Conservation (phyloP, 2,797 vertebrate genomes). For the Microctenopoma stevenorrisi region DNA sequence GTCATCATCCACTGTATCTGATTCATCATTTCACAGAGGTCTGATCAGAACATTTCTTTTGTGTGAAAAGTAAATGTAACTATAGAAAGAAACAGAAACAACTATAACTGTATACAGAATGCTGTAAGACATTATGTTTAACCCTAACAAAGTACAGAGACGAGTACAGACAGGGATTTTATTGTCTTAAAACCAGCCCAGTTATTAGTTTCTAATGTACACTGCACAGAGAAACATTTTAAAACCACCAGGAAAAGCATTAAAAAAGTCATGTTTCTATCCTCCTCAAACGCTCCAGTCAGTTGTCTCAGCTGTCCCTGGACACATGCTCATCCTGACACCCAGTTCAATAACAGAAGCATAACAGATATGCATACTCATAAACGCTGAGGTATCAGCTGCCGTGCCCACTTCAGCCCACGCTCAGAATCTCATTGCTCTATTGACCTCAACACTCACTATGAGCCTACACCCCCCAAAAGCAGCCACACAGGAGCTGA, state of each 20-base stretch:
- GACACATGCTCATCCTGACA: conserved; percentile 29
- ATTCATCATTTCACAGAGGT: background rate
- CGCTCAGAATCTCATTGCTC: conserved; percentile 62
- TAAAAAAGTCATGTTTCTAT: background rate
- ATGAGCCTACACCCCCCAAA: conserved; percentile 32
- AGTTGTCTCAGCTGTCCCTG: background rate
- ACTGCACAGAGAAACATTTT: too few relatives aligned
- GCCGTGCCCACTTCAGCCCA: conserved; percentile 22
- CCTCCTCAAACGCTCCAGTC: background rate
- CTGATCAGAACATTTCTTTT: background rate
- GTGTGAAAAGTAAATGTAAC: too few relatives aligned
- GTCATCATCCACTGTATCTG: background rate
- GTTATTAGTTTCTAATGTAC: too few relatives aligned
- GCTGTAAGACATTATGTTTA: too few relatives aligned
- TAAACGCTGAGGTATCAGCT: conserved; percentile 3
- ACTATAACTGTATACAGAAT: too few relatives aligned
- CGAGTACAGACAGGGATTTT: too few relatives aligned
- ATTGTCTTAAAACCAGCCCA: too few relatives aligned
- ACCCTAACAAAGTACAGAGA: too few relatives aligned
- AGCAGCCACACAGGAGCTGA: conserved; percentile 4
- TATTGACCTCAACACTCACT: conserved; percentile 64
- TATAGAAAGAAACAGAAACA: too few relatives aligned
- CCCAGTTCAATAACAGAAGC: conserved; percentile 34
- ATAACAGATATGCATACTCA: conserved; percentile 71
- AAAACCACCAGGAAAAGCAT: too few relatives aligned